These are phyloP conservation scores for Chloroclystis v-ata DNA, from an alignment of 2,888 invertebrate genomes.

Conservation along the genomic window DNA sequence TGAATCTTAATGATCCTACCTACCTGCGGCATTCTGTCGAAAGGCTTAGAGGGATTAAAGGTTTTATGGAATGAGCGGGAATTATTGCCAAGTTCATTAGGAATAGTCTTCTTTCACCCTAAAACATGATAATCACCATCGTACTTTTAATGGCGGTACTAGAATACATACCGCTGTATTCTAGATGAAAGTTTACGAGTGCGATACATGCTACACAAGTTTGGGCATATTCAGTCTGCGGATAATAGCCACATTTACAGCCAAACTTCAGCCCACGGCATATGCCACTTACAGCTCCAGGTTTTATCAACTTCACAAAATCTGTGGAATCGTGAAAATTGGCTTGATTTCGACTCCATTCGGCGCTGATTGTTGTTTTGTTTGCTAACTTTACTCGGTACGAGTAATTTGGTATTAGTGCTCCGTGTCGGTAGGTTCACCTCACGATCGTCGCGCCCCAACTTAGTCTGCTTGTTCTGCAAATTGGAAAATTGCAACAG, in stretches of 20 bases:
- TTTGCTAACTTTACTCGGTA: conserved; percentile 15
- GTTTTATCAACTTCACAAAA: conserved; percentile 22
- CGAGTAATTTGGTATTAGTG: conserved; percentile 13
- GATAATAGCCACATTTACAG: neutral
- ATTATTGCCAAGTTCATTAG: conserved; percentile 1
- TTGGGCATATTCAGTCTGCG: neutral
- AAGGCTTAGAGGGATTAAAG: conserved; percentile 6
- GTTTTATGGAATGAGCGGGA: neutral
- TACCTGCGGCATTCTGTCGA: conserved; percentile 9
- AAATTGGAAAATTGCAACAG: conserved; percentile 8
- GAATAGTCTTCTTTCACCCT: neutral
- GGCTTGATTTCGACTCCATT: conserved; percentile 16
- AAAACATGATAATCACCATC: neutral
- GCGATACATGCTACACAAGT: neutral
- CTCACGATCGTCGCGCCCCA: conserved; percentile 12
- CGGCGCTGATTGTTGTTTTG: conserved; percentile 24
- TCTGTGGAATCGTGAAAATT: conserved; percentile 22
- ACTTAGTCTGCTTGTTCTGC: conserved; percentile 10
- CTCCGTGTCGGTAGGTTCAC: neutral
- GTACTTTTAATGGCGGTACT: too few species aligned
- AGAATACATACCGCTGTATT: neutral
- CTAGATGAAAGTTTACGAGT: neutral
- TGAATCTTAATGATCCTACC: conserved; percentile 19
- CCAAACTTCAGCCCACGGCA: neutral
- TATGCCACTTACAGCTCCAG: conserved; percentile 7